Evolutionary conservation across 2,113 vertebrate genomes (phyloP).

Genomic region (Polypterus bichir): DNA sequence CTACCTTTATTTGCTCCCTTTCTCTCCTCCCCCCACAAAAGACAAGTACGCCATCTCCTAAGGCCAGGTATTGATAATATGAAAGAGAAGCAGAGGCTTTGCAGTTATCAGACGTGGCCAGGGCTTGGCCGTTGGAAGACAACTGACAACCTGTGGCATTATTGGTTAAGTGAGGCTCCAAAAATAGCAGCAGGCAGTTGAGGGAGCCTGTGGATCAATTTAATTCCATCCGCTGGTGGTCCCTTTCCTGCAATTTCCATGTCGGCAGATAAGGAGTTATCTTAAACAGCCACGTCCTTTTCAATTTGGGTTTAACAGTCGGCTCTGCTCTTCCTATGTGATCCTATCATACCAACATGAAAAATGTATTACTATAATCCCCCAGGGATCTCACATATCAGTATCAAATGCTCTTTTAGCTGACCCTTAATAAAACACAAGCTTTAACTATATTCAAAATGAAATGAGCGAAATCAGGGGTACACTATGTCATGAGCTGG

Average conservation of each 20-base stretch:
- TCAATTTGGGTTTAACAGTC: constrained; percentile 81
- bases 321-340: constrained; percentile 59
- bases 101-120: constrained; percentile 36
- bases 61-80: too few species aligned
- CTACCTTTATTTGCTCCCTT: too few species aligned
- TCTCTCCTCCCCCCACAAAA: too few species aligned
- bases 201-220: constrained; percentile 65
- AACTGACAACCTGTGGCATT: constrained; percentile 53
- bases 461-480: neutral
- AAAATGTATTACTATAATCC: constrained; percentile 67
- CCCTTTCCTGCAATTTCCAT: constrained; percentile 74
- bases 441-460: constrained; percentile 28
- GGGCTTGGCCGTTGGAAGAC: constrained; percentile 41
- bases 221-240: constrained; percentile 70
- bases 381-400: constrained; percentile 62
- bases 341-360: constrained; percentile 59
- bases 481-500: too few species aligned
- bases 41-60: too few species aligned
- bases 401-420: constrained; percentile 63
- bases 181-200: constrained; percentile 40
- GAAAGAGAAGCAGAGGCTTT: too few species aligned
- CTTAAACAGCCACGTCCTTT: constrained; percentile 91
- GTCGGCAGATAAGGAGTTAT: constrained; percentile 89
- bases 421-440: constrained; percentile 59
- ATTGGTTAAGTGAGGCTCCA: constrained; percentile 46